Evolutionary conservation across 2,797 vertebrate genomes (phyloP).

Genomic region (Poecilia velifera): DNA sequence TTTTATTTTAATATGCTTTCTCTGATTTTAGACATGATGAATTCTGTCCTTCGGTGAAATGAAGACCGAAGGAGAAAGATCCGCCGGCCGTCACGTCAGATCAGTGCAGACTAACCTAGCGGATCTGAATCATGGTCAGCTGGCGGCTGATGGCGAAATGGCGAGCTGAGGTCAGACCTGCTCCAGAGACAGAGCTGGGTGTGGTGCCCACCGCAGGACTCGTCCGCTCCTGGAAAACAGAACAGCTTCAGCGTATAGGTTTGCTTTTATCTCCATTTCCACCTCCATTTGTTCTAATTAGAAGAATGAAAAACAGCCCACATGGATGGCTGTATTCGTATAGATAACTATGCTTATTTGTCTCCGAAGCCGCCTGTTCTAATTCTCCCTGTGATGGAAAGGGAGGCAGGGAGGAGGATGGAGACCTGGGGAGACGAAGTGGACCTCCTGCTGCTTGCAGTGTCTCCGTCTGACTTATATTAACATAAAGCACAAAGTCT

Average conservation of each 20-base stretch:
- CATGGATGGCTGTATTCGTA: conserved; percentile 19
- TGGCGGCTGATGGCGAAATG: conserved; percentile 29
- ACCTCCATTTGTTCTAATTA: conserved; percentile 49
- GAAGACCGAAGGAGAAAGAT: conserved; percentile 31
- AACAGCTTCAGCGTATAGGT: conserved; percentile 20
- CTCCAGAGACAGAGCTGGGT: conserved; percentile 33
- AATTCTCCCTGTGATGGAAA: conserved; percentile 61
- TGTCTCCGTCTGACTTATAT: conserved; percentile 43
- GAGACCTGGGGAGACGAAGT: conserved; percentile 54
- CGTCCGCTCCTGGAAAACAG: conserved; percentile 52
- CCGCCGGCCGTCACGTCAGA: conserved; percentile 14
- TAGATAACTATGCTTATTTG: conserved; percentile 24
- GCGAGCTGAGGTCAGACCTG: conserved; percentile 24
- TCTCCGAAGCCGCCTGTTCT: conserved; percentile 26
- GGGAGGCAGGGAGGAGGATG: conserved; percentile 30
- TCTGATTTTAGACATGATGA: not conserved
- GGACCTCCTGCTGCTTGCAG: conserved; percentile 51
- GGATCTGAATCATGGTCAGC: conserved; percentile 32
- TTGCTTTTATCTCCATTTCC: conserved; percentile 19
- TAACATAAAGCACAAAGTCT: conserved; percentile 40
- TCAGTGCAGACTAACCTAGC: conserved; percentile 34
- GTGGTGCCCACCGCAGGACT: conserved; percentile 34
- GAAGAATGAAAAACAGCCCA: conserved; percentile 38
- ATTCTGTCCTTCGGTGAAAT: conserved; percentile 12
- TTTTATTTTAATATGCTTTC: conserved; percentile 45